Evolutionary conservation across 1,140 invertebrate genomes (phyloP).

Genomic region (Phortica variegata): DNA sequence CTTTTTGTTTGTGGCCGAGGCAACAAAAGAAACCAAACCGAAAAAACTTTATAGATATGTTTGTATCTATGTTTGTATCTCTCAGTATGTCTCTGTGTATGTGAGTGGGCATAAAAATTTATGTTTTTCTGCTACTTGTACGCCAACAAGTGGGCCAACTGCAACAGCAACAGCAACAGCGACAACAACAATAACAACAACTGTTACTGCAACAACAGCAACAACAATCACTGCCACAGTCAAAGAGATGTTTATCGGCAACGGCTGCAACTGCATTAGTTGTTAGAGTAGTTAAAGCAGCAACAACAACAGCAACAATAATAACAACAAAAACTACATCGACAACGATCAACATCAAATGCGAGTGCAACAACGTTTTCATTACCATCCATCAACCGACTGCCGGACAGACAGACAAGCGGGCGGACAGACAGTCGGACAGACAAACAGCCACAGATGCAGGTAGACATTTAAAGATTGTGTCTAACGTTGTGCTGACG

Average conservation of each 20-base stretch:
- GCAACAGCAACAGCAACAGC: background rate
- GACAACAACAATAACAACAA: conserved; percentile 3
- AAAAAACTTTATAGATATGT: no score
- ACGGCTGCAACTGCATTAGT: conserved; percentile 14
- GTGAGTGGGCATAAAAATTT: conserved; percentile 55
- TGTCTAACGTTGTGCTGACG: conserved; percentile 41
- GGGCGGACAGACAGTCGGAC: no score
- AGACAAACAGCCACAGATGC: conserved; percentile 2
- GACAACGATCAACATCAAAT: conserved; percentile 24
- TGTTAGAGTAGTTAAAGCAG: conserved; percentile 26
- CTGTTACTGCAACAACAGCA: conserved; percentile 20
- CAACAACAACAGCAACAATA: conserved; percentile 17
- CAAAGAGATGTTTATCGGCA: conserved; percentile 26
- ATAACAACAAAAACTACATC: conserved; percentile 32
- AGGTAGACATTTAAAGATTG: conserved; percentile 7
- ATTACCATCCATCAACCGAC: conserved; percentile 41
- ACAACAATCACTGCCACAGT: conserved; percentile 14
- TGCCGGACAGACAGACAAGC: no score
- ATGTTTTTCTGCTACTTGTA: conserved; percentile 53
- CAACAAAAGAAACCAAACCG: no score
- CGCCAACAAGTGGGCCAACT: conserved; percentile 48
- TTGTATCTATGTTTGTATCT: no score
- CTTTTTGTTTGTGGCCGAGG: no score
- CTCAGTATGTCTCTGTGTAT: no score
- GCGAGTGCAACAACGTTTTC: conserved; percentile 34